Base-by-base conservation (phyloP, 30 jellyfish, hydroid and myxozoan species). In the Chironex yamaguchii region DNA sequence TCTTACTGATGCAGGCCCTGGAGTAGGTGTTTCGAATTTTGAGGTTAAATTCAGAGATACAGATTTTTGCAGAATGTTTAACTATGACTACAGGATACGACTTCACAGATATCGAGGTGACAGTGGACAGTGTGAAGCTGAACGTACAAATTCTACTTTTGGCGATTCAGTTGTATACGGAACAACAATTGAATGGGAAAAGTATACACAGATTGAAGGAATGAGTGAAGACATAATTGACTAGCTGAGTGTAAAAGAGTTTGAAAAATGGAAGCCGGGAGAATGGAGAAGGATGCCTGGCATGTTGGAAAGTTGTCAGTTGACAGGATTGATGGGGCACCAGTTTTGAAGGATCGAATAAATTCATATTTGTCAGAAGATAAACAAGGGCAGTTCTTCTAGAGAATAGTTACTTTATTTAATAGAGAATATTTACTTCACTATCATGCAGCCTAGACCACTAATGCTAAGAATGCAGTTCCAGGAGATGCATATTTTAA, bases 1-100 rank as follows among this genome's bases (percentile, higher is more conserved):
- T 29, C 78, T 76, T 22, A 17, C 88, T 3, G 81, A 76, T 76
- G 88, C 81, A 24, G 88, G 88, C 76, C 88, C 66, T 76, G 88
- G 88, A 9, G 86, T 73, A 23, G 86, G 80, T 25, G 58, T 51
- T 9, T 36, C 88, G 31, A 76, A 49, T 26, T 49, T 49, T 52
- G 88, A 76, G 62, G 82, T 76, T 4, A 73, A 28, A 25, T 73
- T 73, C 52, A 14, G 88, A 76, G 88, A 76, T 76, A 62, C 88
- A 76, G 88, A 76, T 33, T 30, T 76, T 3, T 50, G 78, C 31
- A 21, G 81, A 42, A 76, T 76, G 64, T 76, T 21, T 49, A 31
- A 76, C 26, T 76, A 76, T 26, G 82, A 76, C 62, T 76, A 76
- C 62, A 76, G 31, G 30, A 21, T 76, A 22, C 82, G 88, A 21